Evolutionary conservation across 2,113 vertebrate genomes (phyloP), one percentile per base, ranked within the genome.

Genomic region (Anoplopoma fimbria): DNA sequence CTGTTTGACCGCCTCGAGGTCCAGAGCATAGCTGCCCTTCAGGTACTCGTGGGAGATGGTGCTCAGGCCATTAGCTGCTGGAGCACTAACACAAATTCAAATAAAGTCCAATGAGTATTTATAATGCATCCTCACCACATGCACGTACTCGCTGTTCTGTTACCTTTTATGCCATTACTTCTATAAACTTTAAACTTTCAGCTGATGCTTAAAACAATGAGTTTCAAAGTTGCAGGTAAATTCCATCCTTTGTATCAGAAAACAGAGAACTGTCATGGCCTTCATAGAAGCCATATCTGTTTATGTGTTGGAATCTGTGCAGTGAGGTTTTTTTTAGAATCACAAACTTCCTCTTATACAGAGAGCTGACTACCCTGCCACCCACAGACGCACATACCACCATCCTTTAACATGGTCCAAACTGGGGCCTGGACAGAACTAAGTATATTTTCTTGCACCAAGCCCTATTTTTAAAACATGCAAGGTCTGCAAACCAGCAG

Each of bases 21-120:
- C 98, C 93, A 99, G 93, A 17, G 95, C 95, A 1, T 99, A 99
- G 94, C 97, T 99, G 69, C 97, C 96, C 89, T 97, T 98, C 94
- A 99, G 95, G 90, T 99, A 99, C 87, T 99, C 97, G 0, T 99
- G 98, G 2, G 97, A 99, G 58, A 99, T 93, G 57, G 95, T 96
- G 93, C 96, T 97, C 79, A 98, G 94, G 19, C 97, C 97, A 3
- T 99, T 99, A 57, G 96, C 93, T 31, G 96, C 91, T 55, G 96
- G 95, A 75, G 38, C 6, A 72, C 89, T 93, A 27, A 77, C 71
- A 83, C 53, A 84, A 51, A 85, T 49, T 9, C 9, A 81, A 47
- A 79, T 9, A 14, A 61, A 69, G 34, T n/a, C 34, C 14, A 64
- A 0, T 33, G 8, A 73, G 2, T 21, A 34, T 61, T 36, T 13